Percentiles rank a stretch among this genome's conserved stretches.
These are phyloP conservation scores for Macropis europaea DNA, from an alignment of 2,888 invertebrate genomes.

Conservation along the genomic window DNA sequence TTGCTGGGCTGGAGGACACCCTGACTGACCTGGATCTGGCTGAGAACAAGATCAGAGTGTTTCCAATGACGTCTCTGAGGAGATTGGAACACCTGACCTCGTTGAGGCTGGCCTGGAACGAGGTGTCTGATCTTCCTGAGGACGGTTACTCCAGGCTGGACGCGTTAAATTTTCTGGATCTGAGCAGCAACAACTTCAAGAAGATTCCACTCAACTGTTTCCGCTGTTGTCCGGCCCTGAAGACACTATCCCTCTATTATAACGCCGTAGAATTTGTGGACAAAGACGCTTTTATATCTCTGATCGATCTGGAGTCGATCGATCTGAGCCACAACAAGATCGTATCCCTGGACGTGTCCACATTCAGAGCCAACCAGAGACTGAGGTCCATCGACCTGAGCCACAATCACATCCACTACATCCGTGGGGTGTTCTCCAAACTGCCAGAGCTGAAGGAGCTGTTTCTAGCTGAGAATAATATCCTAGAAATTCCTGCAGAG, in stretches of 20 bases:
- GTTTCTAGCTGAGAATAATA: conserved; percentile 93
- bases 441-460: conserved; percentile 90
- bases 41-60: conserved; percentile 91
- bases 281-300: conserved; percentile 87
- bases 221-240: conserved; percentile 88
- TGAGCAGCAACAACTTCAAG: conserved; percentile 92
- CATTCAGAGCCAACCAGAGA: conserved; percentile 88
- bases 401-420: conserved; percentile 93
- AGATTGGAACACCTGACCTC: conserved; percentile 87
- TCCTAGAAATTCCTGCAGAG: conserved; percentile 90
- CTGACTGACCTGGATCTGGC: conserved; percentile 92
- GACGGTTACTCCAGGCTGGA: conserved; percentile 87
- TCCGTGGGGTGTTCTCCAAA: conserved; percentile 90
- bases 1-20: conserved; percentile 88
- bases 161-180: conserved; percentile 88
- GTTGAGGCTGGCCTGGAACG: conserved; percentile 84
- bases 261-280: conserved; percentile 90
- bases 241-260: conserved; percentile 90
- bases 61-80: conserved; percentile 90
- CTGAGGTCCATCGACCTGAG: conserved; percentile 92
- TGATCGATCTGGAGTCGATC: conserved; percentile 89
- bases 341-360: conserved; percentile 86
- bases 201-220: conserved; percentile 89
- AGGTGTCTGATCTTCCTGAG: conserved; percentile 85
- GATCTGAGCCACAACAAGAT: conserved; percentile 95